A percentile compares a stretch with the other conserved stretches of the same genome.
These are phyloP conservation scores for Melipona bicolor DNA, from an alignment of 2,888 invertebrate species.

Conservation along the genomic window DNA sequence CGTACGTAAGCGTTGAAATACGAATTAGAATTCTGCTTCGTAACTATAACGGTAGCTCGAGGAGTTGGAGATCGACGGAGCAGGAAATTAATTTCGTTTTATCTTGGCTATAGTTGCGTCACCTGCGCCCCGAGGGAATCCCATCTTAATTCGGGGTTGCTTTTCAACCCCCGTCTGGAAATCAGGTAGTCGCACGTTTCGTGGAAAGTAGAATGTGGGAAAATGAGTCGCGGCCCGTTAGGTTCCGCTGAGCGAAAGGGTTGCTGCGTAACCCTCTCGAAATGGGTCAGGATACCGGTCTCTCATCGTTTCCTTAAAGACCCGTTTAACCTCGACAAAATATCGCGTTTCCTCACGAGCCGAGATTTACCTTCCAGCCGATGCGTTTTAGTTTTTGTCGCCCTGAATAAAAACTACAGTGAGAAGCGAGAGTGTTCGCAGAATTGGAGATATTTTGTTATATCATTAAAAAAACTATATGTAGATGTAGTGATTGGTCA, in stretches of 20 bases:
- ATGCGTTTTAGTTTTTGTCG: not conserved
- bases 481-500: too few species aligned
- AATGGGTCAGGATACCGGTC: conserved; percentile 78
- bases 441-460: too few species aligned
- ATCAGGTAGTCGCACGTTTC: conserved; percentile 70
- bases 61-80: not conserved
- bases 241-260: conserved; percentile 77
- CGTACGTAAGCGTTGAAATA: not conserved
- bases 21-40: not conserved
- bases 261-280: conserved; percentile 73
- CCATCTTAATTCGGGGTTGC: conserved; percentile 29
- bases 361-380: conserved; percentile 2
- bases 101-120: conserved; percentile 51
- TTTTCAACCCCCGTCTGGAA: conserved; percentile 44
- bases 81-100: conserved; percentile 60
- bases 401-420: not conserved
- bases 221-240: conserved; percentile 80
- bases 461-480: too few species aligned
- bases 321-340: conserved; percentile 76
- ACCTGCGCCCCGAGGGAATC: conserved; percentile 58
- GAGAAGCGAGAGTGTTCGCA: too few species aligned
- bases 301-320: conserved; percentile 76
- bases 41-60: not conserved
- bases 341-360: conserved; percentile 74
- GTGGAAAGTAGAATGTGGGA: conserved; percentile 82